Conservation (phyloP, 2,113 vertebrate genomes). For the Orycteropus afer region DNA sequence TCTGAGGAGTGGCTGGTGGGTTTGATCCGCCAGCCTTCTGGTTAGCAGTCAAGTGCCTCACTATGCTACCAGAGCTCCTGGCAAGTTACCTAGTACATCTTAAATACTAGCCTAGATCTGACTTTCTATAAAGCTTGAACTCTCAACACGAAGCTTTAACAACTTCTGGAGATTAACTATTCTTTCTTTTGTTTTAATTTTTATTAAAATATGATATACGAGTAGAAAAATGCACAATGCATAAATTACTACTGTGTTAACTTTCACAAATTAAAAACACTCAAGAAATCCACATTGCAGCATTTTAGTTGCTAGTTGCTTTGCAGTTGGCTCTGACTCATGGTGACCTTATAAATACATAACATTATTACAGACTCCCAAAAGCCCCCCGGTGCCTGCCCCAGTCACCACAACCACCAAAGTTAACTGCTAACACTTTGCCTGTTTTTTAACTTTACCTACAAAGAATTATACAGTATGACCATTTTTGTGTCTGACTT, state of each 20-base stretch:
- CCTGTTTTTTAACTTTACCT: neutral
- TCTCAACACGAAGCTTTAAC: neutral
- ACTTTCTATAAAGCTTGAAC: neutral
- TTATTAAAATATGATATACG: neutral
- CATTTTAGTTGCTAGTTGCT: neutral
- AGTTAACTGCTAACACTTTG: neutral
- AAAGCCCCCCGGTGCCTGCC: no score
- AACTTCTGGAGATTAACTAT: neutral
- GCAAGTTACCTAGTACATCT: neutral
- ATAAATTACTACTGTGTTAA: neutral
- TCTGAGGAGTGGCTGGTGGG: no score
- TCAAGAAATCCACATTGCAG: neutral
- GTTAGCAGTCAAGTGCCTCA: no score
- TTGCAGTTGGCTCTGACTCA: neutral
- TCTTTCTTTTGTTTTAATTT: neutral
- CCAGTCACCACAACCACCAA: neutral
- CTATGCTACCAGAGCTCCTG: no score
- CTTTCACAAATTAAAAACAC: neutral
- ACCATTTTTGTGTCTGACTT: neutral
- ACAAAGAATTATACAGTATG: neutral
- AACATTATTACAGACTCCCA: neutral
- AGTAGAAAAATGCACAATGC: neutral
- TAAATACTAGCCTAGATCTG: neutral
- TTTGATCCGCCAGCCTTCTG: no score
- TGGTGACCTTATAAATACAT: neutral